Conservation (phyloP, 2,888 invertebrate species). For the Embidobia sp. region DNA sequence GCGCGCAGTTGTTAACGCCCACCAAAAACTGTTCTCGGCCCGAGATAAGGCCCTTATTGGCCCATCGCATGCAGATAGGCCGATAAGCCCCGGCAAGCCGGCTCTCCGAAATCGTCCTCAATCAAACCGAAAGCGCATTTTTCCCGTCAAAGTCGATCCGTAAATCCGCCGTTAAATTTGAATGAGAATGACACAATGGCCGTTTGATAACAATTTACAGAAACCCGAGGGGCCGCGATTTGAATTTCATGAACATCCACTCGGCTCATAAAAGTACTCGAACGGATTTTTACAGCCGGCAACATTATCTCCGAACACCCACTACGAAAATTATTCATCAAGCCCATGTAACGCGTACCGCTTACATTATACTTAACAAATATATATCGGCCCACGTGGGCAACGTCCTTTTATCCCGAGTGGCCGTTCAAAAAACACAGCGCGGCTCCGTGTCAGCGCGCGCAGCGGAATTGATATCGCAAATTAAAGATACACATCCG, state of each 20-base stretch:
- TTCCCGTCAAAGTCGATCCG: constrained; percentile 6
- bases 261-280: constrained; percentile 41
- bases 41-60: constrained; percentile 43
- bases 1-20: constrained; percentile 49
- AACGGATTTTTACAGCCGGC: constrained; percentile 33
- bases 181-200: constrained; percentile 24
- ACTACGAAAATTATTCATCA: constrained; percentile 58
- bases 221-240: constrained; percentile 27
- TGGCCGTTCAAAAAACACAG: constrained; percentile 37
- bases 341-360: constrained; percentile 46
- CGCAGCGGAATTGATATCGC: constrained; percentile 49
- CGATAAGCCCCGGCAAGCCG: constrained; percentile 14
- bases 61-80: constrained; percentile 21
- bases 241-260: constrained; percentile 48
- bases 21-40: constrained; percentile 33
- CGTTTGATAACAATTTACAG: constrained; percentile 46
- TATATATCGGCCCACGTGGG: constrained; percentile 48
- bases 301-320: constrained; percentile 53
- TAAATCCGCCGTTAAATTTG: constrained; percentile 37
- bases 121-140: constrained; percentile 22
- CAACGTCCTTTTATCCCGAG: constrained; percentile 36
- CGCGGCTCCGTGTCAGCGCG: constrained; percentile 27
- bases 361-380: constrained; percentile 54
- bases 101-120: constrained; percentile 21
- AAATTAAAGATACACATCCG: constrained; percentile 46